These are phyloP conservation scores for Elymnias hypermnestra DNA, from an alignment of 1,140 invertebrate genomes.

Conservation along the genomic window DNA sequence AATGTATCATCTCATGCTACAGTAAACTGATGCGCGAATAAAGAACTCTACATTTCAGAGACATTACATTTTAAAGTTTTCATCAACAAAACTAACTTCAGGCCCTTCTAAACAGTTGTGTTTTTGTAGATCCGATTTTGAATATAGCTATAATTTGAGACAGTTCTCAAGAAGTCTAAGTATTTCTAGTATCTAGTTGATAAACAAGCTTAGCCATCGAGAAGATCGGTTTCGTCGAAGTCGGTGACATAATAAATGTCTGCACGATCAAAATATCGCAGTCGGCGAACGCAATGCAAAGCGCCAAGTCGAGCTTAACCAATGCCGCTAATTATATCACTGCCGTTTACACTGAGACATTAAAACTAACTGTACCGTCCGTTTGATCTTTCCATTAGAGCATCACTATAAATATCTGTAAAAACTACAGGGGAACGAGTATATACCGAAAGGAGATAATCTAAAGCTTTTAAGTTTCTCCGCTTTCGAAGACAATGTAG, in stretches of 20 bases:
- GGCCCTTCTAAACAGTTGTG: too few species aligned
- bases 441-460: conserved; percentile 32
- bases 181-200: conserved; percentile 1
- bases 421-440: conserved; percentile 55
- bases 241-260: conserved; percentile 64
- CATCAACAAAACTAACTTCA: too few species aligned
- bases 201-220: conserved; percentile 4
- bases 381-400: conserved; percentile 74
- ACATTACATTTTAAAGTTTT: too few species aligned
- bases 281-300: conserved; percentile 36
- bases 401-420: conserved; percentile 64
- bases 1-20: too few species aligned
- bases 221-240: conserved; percentile 10
- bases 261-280: conserved; percentile 53
- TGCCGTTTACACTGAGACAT: conserved; percentile 67
- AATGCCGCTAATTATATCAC: conserved; percentile 68
- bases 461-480: conserved; percentile 5
- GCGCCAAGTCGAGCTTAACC: conserved; percentile 34
- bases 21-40: too few species aligned
- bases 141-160: too few species aligned
- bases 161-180: not conserved
- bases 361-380: conserved; percentile 67
- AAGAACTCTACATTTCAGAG: too few species aligned
- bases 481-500: not conserved
- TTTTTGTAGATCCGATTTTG: too few species aligned